Percentiles rank a stretch among this genome's conserved stretches.
phyloP scores from a whole-genome alignment of 92 coral and sea anemone species.

The Palythoa grandiflora region DNA sequence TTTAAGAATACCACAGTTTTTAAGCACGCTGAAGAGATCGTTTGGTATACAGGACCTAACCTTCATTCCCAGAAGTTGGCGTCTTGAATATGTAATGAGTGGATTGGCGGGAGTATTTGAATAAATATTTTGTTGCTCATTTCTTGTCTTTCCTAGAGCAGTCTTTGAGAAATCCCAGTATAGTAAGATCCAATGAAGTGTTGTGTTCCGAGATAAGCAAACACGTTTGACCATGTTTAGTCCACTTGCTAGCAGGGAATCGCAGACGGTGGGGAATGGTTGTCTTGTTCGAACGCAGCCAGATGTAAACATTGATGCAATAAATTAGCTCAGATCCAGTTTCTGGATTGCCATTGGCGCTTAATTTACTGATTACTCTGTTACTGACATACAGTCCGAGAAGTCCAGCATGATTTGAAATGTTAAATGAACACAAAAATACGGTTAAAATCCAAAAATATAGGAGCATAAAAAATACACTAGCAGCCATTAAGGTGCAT shows the following conservation, averaged over 20 bases:
- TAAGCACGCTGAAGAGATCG: too few species aligned
- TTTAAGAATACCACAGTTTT: too few species aligned
- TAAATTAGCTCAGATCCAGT: not conserved
- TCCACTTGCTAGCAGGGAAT: conserved; percentile 16
- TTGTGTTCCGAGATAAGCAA: conserved; percentile 17
- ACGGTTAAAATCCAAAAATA: too few species aligned
- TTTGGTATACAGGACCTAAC: too few species aligned
- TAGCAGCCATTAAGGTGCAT: too few species aligned
- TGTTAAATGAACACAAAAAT: too few species aligned
- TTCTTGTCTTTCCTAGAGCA: conserved; percentile 14
- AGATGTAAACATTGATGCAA: not conserved
- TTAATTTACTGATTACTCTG: too few species aligned
- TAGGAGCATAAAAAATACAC: too few species aligned
- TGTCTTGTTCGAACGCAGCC: conserved; percentile 11
- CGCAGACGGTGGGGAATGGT: conserved; percentile 6
- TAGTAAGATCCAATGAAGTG: conserved; percentile 16
- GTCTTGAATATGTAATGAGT: conserved; percentile 10
- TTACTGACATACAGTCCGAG: too few species aligned
- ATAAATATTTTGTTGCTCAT: conserved; percentile 11
- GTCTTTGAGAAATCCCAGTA: conserved; percentile 8
- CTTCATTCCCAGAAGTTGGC: not conserved
- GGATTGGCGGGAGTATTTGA: conserved; percentile 16
- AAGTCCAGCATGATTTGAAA: too few species aligned
- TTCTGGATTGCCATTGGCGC: too few species aligned
- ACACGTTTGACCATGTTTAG: conserved; percentile 24